Base-by-base conservation (phyloP, 2,888 invertebrate genomes). In the Melieria crassipennis region DNA sequence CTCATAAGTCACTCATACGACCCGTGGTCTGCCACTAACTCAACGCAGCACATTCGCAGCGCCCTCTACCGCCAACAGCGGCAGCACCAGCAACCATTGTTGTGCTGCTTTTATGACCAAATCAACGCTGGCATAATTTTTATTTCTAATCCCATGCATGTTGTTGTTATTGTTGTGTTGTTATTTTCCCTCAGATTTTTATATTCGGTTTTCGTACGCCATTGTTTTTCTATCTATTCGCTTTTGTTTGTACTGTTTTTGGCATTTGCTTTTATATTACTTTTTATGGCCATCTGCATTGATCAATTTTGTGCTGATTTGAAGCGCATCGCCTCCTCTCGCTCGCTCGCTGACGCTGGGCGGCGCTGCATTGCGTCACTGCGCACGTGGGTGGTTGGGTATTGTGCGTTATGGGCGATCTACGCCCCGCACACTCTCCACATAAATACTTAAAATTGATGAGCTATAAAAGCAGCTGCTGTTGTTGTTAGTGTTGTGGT, bases 211-310 rank as follows among this genome's bases (percentile, higher is more conserved):
- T 63, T 63, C 57, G 16, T 69, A 56, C 47, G 50, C 57, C 45
- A 55, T 52, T 50, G 57, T 10, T 10, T 42, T 42, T 58, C 10
- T 48, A 47, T 73, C 70, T 56, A 62, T 69, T 63, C 57, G 60
- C 71, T 64, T 73, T 74, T 75, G 70, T 76, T 75, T 73, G 69
- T 67, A 64, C 46, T 52, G 52, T 72, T 79, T 77, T 78, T 79
- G 76, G 78, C 77, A 78, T 76, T 78, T 79, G 74, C 76, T 81
- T 66, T 81, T 81, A 30, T 81, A 81, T 81, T 81, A 78, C 80
- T 79, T 81, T 81, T 80, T 81, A 81, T 81, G 80, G 79, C 80
- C 81, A 81, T 80, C 79, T 81, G 80, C 80, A 81, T 81, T 81
- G 81, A 81, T 81, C 80, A 81, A 80, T 80, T 79, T 80, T 75